Base-by-base conservation (phyloP, 2,888 invertebrate species). In the Volucella inflata region DNA sequence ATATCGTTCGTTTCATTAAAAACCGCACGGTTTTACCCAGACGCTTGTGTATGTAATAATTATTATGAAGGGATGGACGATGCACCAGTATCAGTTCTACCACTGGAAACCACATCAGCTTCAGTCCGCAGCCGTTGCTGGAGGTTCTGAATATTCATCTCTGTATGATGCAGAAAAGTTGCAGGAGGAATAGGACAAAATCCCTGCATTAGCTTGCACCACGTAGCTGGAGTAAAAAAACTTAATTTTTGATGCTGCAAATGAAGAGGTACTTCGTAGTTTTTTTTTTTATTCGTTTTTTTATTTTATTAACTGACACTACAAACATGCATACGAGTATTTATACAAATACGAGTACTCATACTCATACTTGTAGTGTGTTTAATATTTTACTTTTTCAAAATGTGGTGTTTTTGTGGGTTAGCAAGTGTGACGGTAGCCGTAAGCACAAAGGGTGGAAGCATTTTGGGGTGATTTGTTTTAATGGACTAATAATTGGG, bases 401-500 rank as follows among this genome's bases (percentile, higher is more conserved):
- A 53, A 51, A 42, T 10, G 38, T 21, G 68, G 44, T 6, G 42
- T 60, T 14, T 53, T 65, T 57, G 50, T 42, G 50, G 44, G 72
- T 67, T 72, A 59, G 46, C 51, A 65, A 64, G 10, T 51, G 30
- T 36, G 53, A 16, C 42, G 17, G 12, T 8, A 42, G 36, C 44
- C 17, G 30, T n/a, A 40, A 38, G 57, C 48, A 30, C 42, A 59
- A 51, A 48, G 17, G 62, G 78, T 59, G 36, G 38, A 40, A 36
- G 65, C 60, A 72, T 77, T 77, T 67, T 82, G 4, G 30, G 60
- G 48, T 77, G 71, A 67, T 82, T 82, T 77, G 71, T 72, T 67
- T 72, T 82, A 82, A 82, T 77, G 77, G 77, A 77, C 82, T 82
- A 72, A 82, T 82, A 82, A 77, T 82, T 82, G 82, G 72, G 67